phyloP scores from a whole-genome alignment of 2,888 invertebrate species.

The Pandemis heparana region DNA sequence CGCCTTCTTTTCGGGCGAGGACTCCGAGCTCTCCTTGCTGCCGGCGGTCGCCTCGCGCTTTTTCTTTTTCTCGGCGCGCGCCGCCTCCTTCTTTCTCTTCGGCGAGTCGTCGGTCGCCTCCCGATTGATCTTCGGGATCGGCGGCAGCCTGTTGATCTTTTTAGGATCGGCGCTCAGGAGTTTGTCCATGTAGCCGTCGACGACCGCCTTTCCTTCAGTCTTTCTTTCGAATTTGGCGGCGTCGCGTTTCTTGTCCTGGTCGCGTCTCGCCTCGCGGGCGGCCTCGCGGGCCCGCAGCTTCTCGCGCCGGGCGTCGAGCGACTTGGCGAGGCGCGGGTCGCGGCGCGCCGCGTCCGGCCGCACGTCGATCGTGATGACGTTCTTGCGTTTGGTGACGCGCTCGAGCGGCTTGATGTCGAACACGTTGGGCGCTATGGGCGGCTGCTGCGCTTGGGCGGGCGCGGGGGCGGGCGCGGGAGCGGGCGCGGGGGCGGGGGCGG shows the following conservation, averaged over 20 bases:
- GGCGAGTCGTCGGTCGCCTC: slow-evolving; percentile 51
- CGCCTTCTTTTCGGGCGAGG: slow-evolving; percentile 61
- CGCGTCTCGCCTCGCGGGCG: no score
- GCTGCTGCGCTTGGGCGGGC: slow-evolving; percentile 53
- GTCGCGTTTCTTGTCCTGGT: slow-evolving; percentile 26
- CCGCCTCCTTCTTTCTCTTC: slow-evolving; percentile 57
- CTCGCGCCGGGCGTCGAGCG: slow-evolving; percentile 32
- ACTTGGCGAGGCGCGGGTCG: slow-evolving; percentile 35
- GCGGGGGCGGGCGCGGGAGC: slow-evolving; percentile 50
- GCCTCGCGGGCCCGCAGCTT: neutral
- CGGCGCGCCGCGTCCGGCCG: slow-evolving; percentile 52
- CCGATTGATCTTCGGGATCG: slow-evolving; percentile 72
- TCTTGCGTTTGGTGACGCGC: slow-evolving; percentile 73
- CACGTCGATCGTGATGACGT: slow-evolving; percentile 81
- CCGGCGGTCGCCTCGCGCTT: slow-evolving; percentile 47
- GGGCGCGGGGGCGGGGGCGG: slow-evolving; percentile 56
- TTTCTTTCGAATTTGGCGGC: neutral
- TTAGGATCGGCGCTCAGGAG: slow-evolving; percentile 63
- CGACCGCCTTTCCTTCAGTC: slow-evolving; percentile 38
- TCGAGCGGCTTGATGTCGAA: slow-evolving; percentile 82
- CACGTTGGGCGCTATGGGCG: slow-evolving; percentile 72
- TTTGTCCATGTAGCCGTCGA: slow-evolving; percentile 58
- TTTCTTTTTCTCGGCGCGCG: slow-evolving; percentile 52
- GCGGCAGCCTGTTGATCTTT: slow-evolving; percentile 73
- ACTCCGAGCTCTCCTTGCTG: slow-evolving; percentile 50